Conservation (phyloP, 2,797 vertebrate species). For the Enteromius trimaculatus region DNA sequence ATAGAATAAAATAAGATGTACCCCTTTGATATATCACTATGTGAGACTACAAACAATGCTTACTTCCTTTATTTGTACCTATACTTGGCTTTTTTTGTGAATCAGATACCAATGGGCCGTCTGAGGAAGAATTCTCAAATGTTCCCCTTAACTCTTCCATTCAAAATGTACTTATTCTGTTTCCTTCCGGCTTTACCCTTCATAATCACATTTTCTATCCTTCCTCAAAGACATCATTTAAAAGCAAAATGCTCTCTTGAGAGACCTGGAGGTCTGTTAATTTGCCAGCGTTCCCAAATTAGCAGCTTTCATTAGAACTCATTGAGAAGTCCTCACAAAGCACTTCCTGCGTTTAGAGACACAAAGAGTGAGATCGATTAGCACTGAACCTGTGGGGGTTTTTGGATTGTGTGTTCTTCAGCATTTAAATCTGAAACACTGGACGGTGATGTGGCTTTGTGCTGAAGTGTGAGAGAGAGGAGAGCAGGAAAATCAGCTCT, state of each 20-base stretch:
- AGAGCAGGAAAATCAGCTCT: conserved; percentile 13
- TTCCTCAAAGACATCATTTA: conserved; percentile 62
- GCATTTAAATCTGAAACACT: conserved; percentile 40
- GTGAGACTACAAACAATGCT: not conserved
- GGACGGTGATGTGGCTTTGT: conserved; percentile 40
- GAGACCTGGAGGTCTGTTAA: conserved; percentile 65
- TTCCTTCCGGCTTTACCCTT: conserved; percentile 59
- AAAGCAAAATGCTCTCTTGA: conserved; percentile 63
- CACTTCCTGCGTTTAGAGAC: conserved; percentile 66
- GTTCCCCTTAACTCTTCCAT: conserved; percentile 25
- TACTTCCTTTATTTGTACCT: not conserved
- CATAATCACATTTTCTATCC: conserved; percentile 64
- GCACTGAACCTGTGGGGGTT: conserved; percentile 62
- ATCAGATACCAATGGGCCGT: not conserved
- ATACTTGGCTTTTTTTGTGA: conserved; percentile 26
- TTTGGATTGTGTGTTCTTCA: conserved; percentile 25
- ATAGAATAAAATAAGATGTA: not conserved
- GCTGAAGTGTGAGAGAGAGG: conserved; percentile 28
- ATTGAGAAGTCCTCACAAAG: conserved; percentile 70
- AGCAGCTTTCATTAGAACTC: conserved; percentile 70
- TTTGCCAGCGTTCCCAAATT: conserved; percentile 71
- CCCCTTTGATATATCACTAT: not conserved
- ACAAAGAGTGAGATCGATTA: conserved; percentile 65
- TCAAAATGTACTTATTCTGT: conserved; percentile 41
- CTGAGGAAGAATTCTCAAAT: conserved; percentile 14